Evolutionary conservation across 1,140 invertebrate species (phyloP), one percentile per base, ranked within the genome.

Genomic region (Scaptomyza pallida): DNA sequence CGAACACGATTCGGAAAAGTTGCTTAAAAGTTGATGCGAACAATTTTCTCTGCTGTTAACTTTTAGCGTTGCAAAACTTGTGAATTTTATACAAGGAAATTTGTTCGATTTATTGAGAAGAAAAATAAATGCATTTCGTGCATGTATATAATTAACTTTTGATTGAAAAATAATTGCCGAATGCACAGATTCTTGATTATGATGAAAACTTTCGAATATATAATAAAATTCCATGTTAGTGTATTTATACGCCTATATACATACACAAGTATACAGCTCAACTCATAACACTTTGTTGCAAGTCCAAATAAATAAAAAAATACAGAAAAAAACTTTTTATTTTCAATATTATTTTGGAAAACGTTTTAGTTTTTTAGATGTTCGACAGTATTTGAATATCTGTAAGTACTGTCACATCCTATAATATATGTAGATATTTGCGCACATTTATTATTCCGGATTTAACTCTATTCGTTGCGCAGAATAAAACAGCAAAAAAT

Each of bases 1-100:
- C 5, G 21, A n/a, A n/a, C 19, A 13, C 37, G 52, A 43, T 26
- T 56, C 41, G 43, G n/a, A 15, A 10, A 57, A 57, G 37, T 23
- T 57, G 26, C 43, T 44, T 19, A 17, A 57, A 44, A 57, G 40
- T 43, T 44, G 10, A 19, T 44, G 10, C 15, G 21, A 44, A 30
- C 41, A 21, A 57, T 57, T 57, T 57, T 21, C 41, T 16, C 37
- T 16, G 35, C 40, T 44, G 19, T 45, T 15, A 57, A 44, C 54
- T 44, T 57, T 52, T 12, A 15, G 12, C 23, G 17, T 30, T 62
- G 40, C n/a, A 40, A 62, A 52, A 19, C n/a, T 33, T 23, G 3
- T n/a, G 10, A n/a, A 37, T n/a, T 35, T 35, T 35, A 12, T n/a
- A 12, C 3, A 10, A 6, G 12, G 33, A n/a, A 37, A 37, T 37